Evolutionary conservation across 2,797 vertebrate genomes (phyloP).

Genomic region (Babyrousa celebensis): DNA sequence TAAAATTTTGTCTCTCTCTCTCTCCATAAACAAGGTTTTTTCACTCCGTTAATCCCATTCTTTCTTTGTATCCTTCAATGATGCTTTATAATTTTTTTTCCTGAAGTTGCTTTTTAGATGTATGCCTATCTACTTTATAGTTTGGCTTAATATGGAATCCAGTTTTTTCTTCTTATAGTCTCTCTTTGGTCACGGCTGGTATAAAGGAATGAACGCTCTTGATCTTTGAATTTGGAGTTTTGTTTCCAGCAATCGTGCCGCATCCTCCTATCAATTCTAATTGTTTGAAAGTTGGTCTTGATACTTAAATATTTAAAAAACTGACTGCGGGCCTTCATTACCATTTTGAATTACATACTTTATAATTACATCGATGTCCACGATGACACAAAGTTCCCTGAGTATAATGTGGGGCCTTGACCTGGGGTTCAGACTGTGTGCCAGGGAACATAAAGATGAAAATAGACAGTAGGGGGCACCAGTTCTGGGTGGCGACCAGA

Average conservation of each 20-base stretch:
- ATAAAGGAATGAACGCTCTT: not conserved
- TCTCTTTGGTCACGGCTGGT: not conserved
- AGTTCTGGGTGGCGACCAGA: not conserved
- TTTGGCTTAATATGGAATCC: not conserved
- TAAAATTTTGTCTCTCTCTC: not conserved
- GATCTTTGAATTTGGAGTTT: slow-evolving; percentile 17
- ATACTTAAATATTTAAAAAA: slow-evolving; percentile 57
- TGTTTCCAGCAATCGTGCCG: not conserved
- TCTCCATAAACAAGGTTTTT: not conserved
- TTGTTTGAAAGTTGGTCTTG: slow-evolving; percentile 54
- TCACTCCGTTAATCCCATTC: not conserved
- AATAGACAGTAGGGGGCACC: not conserved
- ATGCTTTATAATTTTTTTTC: not conserved
- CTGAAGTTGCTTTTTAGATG: not conserved
- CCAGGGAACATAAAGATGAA: not conserved
- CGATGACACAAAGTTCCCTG: not conserved
- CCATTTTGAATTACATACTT: slow-evolving; percentile 10
- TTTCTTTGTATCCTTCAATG: not conserved
- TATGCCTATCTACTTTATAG: not conserved
- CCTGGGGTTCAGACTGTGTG: not conserved
- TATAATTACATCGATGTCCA: not conserved
- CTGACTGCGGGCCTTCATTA: not conserved
- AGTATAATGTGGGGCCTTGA: not conserved
- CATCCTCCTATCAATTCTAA: slow-evolving; percentile 17
- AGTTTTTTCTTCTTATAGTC: not conserved